Evolutionary conservation across 2,113 vertebrate genomes (phyloP).

Genomic region (Microtus richardsoni): DNA sequence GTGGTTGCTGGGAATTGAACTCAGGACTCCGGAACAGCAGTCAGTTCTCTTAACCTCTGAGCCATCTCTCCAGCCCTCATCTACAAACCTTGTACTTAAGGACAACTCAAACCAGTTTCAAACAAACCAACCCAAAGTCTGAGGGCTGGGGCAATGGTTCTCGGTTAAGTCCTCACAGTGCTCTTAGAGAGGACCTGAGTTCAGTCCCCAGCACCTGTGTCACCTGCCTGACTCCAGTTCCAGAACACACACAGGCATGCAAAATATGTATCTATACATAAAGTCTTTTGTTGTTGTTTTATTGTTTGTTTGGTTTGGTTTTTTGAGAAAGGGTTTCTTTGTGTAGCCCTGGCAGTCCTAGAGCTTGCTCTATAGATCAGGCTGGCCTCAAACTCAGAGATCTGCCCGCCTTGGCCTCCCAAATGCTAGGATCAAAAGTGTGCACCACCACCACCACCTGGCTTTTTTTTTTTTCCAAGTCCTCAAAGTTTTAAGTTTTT

Average conservation of each 20-base stretch:
- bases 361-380: not conserved
- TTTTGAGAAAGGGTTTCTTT: not conserved
- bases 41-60: too few species aligned
- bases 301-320: not conserved
- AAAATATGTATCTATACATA: not conserved
- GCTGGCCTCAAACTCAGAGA: not conserved
- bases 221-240: not conserved
- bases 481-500: not conserved
- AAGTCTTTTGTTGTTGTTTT: not conserved
- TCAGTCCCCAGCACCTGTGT: not conserved
- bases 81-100: not conserved
- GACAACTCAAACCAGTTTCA: not conserved
- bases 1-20: too few species aligned
- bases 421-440: not conserved
- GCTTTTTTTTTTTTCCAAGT: too few species aligned
- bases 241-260: not conserved
- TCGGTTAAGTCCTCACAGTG: not conserved
- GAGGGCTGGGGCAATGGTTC: not conserved
- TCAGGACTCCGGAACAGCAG: too few species aligned
- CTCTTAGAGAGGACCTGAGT: not conserved
- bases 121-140: not conserved
- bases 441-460: not conserved
- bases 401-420: not conserved
- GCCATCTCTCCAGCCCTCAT: too few species aligned
- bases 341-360: not conserved